Evolutionary conservation across 1,140 invertebrate genomes (phyloP).

Genomic region (Lordiphosa stackelbergi): DNA sequence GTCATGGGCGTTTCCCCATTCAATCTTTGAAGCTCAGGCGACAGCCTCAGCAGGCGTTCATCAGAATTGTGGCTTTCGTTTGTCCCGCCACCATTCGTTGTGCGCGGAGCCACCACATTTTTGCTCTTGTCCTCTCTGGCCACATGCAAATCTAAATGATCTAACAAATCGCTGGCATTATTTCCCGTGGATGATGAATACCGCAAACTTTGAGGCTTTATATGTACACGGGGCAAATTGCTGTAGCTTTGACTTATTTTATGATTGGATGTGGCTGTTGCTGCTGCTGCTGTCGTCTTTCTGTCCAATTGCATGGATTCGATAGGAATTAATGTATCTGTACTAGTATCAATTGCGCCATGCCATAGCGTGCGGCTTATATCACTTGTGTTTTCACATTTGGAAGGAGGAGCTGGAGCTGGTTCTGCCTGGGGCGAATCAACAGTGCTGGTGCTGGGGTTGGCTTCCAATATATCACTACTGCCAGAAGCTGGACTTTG

Average conservation of each 20-base stretch:
- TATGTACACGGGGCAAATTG: conserved; percentile 61
- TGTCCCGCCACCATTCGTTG: conserved; percentile 5
- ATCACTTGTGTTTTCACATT: conserved; percentile 42
- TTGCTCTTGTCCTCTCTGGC: conserved; percentile 16
- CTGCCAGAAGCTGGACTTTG: conserved; percentile 42
- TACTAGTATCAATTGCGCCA: conserved; percentile 77
- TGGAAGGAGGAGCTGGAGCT: conserved; percentile 22
- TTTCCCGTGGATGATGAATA: conserved; percentile 29
- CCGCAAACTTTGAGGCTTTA: conserved; percentile 31
- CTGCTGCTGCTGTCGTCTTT: conserved; percentile 8
- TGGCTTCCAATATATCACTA: conserved; percentile 42
- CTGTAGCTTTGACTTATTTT: conserved; percentile 53
- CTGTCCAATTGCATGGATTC: conserved; percentile 22
- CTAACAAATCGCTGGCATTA: conserved; percentile 14
- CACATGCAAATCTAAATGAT: conserved; percentile 37
- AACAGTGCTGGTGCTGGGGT: not conserved
- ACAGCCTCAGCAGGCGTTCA: conserved; percentile 17
- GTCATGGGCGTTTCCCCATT: conserved; percentile 18
- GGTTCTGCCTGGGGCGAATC: conserved; percentile 25
- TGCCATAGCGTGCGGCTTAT: conserved; percentile 42
- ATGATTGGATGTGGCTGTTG: conserved; percentile 25
- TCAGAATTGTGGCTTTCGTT: conserved; percentile 16
- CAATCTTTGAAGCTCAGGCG: conserved; percentile 35
- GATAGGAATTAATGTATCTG: conserved; percentile 77
- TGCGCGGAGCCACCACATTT: conserved; percentile 6